Percentiles rank a stretch among this genome's conserved stretches.
phyloP scores from a whole-genome alignment of 1,140 invertebrate species.

The Gonatopus flavifemur region DNA sequence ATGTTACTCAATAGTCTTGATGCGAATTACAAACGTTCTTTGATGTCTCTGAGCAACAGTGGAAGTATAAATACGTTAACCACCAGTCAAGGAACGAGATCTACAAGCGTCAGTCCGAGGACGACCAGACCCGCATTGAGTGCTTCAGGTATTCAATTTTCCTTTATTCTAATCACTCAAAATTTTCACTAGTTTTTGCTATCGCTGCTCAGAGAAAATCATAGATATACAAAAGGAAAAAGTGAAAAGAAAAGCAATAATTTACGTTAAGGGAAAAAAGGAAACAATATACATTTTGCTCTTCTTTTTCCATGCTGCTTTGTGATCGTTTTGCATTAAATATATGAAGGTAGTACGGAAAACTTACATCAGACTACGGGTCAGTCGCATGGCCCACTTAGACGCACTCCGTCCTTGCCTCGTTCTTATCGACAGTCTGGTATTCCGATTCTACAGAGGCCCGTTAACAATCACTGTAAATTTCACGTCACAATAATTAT shows the following conservation, averaged over 20 bases:
- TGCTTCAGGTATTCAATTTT: constrained; percentile 40
- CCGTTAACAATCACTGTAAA: constrained; percentile 56
- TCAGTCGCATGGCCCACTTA: constrained; percentile 55
- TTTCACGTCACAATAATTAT: constrained; percentile 17
- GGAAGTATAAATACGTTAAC: constrained; percentile 61
- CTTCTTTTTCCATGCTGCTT: constrained; percentile 54
- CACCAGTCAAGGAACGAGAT: constrained; percentile 48
- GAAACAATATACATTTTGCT: constrained; percentile 30
- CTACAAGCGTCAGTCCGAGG: constrained; percentile 49
- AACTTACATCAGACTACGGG: constrained; percentile 58
- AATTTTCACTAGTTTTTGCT: constrained; percentile 1
- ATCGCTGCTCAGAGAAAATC: no score
- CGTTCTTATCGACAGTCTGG: constrained; percentile 63
- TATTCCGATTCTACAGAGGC: constrained; percentile 63
- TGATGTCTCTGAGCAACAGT: constrained; percentile 63
- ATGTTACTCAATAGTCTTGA: constrained; percentile 81
- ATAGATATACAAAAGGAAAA: background rate
- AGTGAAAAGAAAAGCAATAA: constrained; percentile 1
- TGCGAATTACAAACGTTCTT: constrained; percentile 77
- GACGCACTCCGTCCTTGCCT: constrained; percentile 63
- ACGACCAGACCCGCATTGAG: constrained; percentile 47
- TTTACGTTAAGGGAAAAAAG: background rate
- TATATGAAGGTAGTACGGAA: constrained; percentile 62
- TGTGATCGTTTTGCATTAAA: constrained; percentile 42
- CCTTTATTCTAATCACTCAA: background rate